phyloP scores from a whole-genome alignment of 53 echinoderm and acorn worm genomes.

The Luidia sarsii region DNA sequence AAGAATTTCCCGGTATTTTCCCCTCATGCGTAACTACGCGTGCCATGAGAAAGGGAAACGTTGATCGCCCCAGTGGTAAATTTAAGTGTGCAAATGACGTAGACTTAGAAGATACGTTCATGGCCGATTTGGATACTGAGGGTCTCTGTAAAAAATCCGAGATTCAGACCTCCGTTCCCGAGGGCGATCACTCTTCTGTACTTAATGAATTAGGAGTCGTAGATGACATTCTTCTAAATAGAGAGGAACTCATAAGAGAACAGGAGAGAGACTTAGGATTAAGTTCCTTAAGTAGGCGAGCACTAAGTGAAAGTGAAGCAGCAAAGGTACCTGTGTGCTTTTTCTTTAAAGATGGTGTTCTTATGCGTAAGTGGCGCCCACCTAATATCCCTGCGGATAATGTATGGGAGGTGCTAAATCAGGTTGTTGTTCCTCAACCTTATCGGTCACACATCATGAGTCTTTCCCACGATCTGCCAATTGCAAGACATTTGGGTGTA shows the following conservation, averaged over 20 bases:
- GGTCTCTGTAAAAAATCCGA: neutral
- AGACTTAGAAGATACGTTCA: slow-evolving; percentile 18
- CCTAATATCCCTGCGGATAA: slow-evolving; percentile 67
- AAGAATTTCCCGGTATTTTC: slow-evolving; percentile 52
- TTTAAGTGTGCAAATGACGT: no score
- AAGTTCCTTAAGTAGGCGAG: neutral
- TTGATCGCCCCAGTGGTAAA: no score
- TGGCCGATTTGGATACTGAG: neutral
- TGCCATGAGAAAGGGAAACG: slow-evolving; percentile 37
- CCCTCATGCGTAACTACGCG: slow-evolving; percentile 46
- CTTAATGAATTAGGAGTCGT: neutral
- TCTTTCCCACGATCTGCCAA: slow-evolving; percentile 66
- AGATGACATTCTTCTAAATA: neutral
- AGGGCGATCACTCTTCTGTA: no score
- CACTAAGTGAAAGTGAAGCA: slow-evolving; percentile 1
- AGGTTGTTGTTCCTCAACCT: slow-evolving; percentile 64
- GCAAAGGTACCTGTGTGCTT: slow-evolving; percentile 11
- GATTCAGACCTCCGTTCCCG: neutral
- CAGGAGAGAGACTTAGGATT: slow-evolving; percentile 8
- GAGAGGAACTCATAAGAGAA: slow-evolving; percentile 12
- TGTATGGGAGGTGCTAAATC: slow-evolving; percentile 61
- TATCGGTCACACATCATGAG: slow-evolving; percentile 58
- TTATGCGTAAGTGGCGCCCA: slow-evolving; percentile 77
- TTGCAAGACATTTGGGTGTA: slow-evolving; percentile 69
- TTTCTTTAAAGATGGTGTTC: slow-evolving; percentile 48